A percentile compares a stretch with the other conserved stretches of the same genome.
Conservation (phyloP, 2,888 invertebrate genomes). For the Tenodera sinensis region DNA sequence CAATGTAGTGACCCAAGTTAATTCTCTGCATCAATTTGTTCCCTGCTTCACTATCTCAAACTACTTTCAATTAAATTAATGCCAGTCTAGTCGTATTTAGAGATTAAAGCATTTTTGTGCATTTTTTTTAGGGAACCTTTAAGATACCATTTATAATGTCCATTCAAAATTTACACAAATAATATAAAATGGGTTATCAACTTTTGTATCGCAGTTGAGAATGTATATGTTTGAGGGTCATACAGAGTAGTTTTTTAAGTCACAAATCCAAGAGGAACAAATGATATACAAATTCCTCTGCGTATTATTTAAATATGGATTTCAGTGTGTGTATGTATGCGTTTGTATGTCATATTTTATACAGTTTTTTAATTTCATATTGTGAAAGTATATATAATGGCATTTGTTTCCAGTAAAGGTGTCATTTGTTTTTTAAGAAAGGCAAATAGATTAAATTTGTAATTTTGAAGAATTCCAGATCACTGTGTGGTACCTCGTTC, state of each 20-base stretch:
- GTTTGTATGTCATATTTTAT: not conserved
- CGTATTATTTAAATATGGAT: not conserved
- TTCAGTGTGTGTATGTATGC: not conserved
- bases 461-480: too few relatives aligned
- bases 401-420: too few relatives aligned
- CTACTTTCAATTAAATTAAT: too few relatives aligned
- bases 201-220: not conserved
- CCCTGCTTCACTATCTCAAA: too few relatives aligned
- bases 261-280: not conserved
- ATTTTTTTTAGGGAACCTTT: not conserved
- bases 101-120: not conserved
- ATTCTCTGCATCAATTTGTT: too few relatives aligned
- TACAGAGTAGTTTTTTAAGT: not conserved
- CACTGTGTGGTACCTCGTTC: too few relatives aligned
- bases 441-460: too few relatives aligned
- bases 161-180: not conserved
- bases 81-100: not conserved
- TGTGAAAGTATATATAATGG: too few relatives aligned
- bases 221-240: not conserved
- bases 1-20: too few relatives aligned
- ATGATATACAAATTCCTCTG: not conserved
- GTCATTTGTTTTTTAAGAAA: too few relatives aligned
- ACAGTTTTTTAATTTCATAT: not conserved
- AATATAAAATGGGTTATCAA: not conserved
- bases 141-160: not conserved